Evolutionary conservation across 1,140 invertebrate species (phyloP).

Genomic region (Propsilocerus akamusi): DNA sequence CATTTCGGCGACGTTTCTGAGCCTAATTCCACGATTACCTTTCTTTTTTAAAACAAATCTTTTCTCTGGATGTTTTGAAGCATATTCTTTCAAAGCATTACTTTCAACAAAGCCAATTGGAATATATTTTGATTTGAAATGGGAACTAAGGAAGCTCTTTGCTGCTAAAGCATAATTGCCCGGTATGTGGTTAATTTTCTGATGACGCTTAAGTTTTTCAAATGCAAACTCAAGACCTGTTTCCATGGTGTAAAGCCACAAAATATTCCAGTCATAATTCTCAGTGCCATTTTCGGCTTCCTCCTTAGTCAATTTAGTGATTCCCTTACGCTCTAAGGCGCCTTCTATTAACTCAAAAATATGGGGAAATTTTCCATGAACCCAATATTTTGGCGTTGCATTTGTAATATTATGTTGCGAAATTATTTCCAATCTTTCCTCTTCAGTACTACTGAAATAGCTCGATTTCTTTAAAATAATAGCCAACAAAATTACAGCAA

Average conservation of each 20-base stretch:
- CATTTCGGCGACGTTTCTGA: background rate
- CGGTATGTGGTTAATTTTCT: background rate
- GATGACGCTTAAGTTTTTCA: background rate
- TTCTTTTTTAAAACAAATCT: background rate
- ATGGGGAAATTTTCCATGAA: too few relatives aligned
- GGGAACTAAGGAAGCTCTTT: background rate
- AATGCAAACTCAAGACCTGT: background rate
- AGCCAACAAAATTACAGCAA: too few relatives aligned
- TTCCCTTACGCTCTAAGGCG: too few relatives aligned
- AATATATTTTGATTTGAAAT: background rate
- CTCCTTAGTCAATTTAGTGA: too few relatives aligned
- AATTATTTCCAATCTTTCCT: too few relatives aligned
- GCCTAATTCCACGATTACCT: background rate
- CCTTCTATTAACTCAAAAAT: too few relatives aligned
- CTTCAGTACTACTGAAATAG: too few relatives aligned
- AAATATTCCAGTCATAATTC: background rate
- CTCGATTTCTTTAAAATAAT: too few relatives aligned
- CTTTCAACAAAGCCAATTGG: background rate
- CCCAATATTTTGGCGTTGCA: too few relatives aligned
- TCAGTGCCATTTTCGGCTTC: background rate
- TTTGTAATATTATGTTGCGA: too few relatives aligned
- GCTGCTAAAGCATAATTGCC: background rate
- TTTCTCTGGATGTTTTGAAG: background rate
- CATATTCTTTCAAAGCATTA: background rate
- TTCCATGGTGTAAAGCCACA: background rate